Evolutionary conservation across 2,797 vertebrate genomes (phyloP).

Genomic region (Pitangus sulphuratus): DNA sequence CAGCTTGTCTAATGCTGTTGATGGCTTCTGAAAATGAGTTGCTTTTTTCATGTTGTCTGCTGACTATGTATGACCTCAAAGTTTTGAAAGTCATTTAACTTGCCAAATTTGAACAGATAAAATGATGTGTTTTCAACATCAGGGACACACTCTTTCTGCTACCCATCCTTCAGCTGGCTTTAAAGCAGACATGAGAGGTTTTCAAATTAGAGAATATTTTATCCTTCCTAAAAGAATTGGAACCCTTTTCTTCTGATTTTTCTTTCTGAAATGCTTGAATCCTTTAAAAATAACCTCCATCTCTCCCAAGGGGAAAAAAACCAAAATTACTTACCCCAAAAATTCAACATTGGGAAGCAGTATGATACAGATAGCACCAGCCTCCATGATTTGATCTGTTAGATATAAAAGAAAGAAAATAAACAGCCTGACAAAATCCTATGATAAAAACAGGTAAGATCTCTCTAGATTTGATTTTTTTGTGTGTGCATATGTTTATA

Average conservation of each 20-base stretch:
- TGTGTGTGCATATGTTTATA: not conserved
- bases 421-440: not conserved
- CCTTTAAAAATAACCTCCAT: not conserved
- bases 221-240: not conserved
- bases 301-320: fast-evolving
- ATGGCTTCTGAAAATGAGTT: not conserved
- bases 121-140: not conserved
- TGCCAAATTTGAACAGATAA: not conserved
- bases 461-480: not conserved
- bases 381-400: not conserved
- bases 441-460: not conserved
- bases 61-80: not conserved
- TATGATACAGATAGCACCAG: not conserved
- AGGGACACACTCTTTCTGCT: not conserved
- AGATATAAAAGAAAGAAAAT: not conserved
- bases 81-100: not conserved
- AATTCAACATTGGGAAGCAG: not conserved
- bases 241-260: not conserved
- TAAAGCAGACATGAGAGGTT: not conserved
- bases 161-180: not conserved
- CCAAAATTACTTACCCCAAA: fast-evolving
- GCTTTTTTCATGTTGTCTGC: not conserved
- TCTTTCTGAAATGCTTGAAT: not conserved
- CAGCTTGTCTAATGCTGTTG: not conserved
- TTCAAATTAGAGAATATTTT: not conserved